These are phyloP conservation scores for Luffia ferchaultella DNA, from an alignment of 2,888 invertebrate genomes.

Conservation along the genomic window DNA sequence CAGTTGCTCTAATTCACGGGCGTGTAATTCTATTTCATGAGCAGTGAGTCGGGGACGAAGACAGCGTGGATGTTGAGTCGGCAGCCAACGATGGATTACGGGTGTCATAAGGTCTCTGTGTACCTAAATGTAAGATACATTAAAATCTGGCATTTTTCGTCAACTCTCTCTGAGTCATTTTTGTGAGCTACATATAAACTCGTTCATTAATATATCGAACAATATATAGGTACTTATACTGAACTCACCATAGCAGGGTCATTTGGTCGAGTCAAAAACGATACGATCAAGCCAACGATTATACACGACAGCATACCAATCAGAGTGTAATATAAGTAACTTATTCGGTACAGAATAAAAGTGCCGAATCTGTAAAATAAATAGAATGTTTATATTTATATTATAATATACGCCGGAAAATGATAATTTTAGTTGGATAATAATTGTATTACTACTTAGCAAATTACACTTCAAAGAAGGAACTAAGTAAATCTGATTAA, in stretches of 20 bases:
- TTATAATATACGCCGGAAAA: too few species aligned
- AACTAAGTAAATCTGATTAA: too few species aligned
- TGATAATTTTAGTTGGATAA: too few species aligned
- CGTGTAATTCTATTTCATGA: conserved; percentile 38
- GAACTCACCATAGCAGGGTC: conserved; percentile 58
- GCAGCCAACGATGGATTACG: conserved; percentile 65
- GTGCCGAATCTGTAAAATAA: conserved; percentile 50
- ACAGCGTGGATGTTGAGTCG: conserved; percentile 39
- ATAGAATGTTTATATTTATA: too few species aligned
- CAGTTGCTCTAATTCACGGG: conserved; percentile 32
- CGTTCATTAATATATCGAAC: too few species aligned
- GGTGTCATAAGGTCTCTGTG: conserved; percentile 72
- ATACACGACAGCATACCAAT: conserved; percentile 75
- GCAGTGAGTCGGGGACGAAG: conserved; percentile 36
- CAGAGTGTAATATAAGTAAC: conserved; percentile 81
- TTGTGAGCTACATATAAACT: too few species aligned
- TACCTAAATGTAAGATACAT: conserved; percentile 30
- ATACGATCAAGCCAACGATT: conserved; percentile 71
- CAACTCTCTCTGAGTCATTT: too few species aligned
- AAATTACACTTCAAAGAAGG: too few species aligned
- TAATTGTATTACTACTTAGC: too few species aligned
- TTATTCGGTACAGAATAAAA: conserved; percentile 74
- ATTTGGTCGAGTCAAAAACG: conserved; percentile 71
- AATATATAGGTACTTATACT: too few species aligned
- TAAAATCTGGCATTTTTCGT: too few species aligned